Evolutionary conservation across 2,888 invertebrate genomes (phyloP).

Genomic region (Microdon myrmicae): DNA sequence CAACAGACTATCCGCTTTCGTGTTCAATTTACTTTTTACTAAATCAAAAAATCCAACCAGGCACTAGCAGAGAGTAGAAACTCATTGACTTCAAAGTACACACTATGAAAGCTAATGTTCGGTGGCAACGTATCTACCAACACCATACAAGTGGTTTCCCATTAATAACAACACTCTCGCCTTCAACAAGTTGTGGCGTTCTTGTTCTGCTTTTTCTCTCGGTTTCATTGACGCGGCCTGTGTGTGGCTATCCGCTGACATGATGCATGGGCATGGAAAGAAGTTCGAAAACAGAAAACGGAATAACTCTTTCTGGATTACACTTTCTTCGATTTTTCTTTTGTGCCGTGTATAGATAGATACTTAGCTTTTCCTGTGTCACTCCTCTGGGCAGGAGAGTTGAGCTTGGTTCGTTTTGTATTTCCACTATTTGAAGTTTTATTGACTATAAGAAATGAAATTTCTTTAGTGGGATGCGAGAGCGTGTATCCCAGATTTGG

Average conservation of each 20-base stretch:
- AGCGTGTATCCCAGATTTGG: too few species aligned
- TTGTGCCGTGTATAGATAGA: constrained; percentile 1
- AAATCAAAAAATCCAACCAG: not conserved
- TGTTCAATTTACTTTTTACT: constrained; percentile 18
- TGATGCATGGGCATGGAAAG: constrained; percentile 11
- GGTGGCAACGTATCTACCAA: constrained; percentile 30
- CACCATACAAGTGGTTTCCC: constrained; percentile 22
- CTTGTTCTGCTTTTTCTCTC: constrained; percentile 25
- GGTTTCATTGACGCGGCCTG: constrained; percentile 10
- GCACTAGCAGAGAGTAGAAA: constrained; percentile 22
- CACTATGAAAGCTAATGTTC: constrained; percentile 36
- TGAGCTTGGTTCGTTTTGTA: too few species aligned
- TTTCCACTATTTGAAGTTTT: too few species aligned
- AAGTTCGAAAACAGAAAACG: not conserved
- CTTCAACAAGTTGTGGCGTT: constrained; percentile 49
- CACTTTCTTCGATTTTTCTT: constrained; percentile 20
- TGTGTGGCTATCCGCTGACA: constrained; percentile 2
- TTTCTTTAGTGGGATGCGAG: too few species aligned
- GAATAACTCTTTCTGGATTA: constrained; percentile 29
- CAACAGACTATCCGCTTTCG: constrained; percentile 18
- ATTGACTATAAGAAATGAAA: too few species aligned
- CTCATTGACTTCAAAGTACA: constrained; percentile 19
- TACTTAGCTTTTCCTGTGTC: too few species aligned
- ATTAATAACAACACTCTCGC: constrained; percentile 26
- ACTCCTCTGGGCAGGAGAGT: too few species aligned